Evolutionary conservation across 2,797 vertebrate species (phyloP).

Genomic region (Pipistrellus nathusii): DNA sequence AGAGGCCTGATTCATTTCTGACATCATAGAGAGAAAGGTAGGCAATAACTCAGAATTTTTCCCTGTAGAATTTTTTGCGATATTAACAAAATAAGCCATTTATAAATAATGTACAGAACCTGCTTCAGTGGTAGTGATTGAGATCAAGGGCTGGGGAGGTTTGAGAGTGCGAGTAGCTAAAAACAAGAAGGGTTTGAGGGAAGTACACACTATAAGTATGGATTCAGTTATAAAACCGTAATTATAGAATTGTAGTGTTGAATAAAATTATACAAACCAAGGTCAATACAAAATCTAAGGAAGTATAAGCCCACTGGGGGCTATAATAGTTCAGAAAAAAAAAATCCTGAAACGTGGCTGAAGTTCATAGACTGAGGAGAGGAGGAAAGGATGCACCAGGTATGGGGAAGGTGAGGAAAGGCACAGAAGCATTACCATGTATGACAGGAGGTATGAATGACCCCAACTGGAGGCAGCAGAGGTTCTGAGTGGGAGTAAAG

Average conservation of each 20-base stretch:
- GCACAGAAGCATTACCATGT: too few relatives aligned
- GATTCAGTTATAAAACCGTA: not conserved
- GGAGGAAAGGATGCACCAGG: not conserved
- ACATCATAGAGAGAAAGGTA: slow-evolving; percentile 56
- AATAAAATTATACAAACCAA: not conserved
- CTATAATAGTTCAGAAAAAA: not conserved
- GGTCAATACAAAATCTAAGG: not conserved
- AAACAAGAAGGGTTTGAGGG: not conserved
- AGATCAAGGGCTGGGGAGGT: not conserved
- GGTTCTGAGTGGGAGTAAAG: too few relatives aligned
- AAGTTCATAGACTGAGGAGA: not conserved
- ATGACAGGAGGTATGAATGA: too few relatives aligned
- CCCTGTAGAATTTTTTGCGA: not conserved
- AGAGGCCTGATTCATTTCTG: not conserved
- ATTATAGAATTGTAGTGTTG: not conserved
- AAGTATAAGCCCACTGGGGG: not conserved
- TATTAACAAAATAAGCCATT: not conserved
- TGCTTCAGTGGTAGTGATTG: not conserved
- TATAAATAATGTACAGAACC: not conserved
- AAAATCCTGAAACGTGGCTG: not conserved
- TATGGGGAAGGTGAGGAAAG: not conserved
- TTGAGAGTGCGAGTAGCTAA: not conserved
- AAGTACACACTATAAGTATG: not conserved
- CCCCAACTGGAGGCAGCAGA: too few relatives aligned
- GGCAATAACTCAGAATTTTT: not conserved